Percentiles rank a stretch among this genome's conserved stretches.
These are phyloP conservation scores for Zaprionus ornatus DNA, from an alignment of 1,140 invertebrate genomes.

Conservation along the genomic window DNA sequence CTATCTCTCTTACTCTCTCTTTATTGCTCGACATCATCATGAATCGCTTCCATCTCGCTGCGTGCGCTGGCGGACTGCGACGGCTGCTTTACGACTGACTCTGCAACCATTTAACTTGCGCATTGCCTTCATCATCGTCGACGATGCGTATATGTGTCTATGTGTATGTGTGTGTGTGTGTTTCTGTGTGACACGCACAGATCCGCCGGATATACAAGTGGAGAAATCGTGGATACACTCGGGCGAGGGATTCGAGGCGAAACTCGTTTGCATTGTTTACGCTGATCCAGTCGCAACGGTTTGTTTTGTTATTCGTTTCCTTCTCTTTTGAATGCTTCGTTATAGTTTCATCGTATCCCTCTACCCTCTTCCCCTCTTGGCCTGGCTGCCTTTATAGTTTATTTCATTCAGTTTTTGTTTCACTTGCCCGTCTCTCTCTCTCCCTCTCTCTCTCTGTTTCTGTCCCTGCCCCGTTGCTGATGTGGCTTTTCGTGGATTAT, in stretches of 20 bases:
- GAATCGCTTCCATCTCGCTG: not conserved
- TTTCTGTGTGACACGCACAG: constrained; percentile 59
- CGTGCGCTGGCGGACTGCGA: not conserved
- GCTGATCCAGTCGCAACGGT: constrained; percentile 90
- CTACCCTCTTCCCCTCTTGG: not conserved
- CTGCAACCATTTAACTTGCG: constrained; percentile 27
- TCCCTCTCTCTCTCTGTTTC: not conserved
- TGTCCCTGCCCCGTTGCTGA: constrained; percentile 16
- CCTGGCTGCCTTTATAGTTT: not conserved
- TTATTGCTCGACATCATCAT: not conserved
- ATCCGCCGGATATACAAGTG: constrained; percentile 89
- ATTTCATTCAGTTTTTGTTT: constrained; percentile 40
- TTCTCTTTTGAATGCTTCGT: constrained; percentile 50
- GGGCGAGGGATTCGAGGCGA: constrained; percentile 89
- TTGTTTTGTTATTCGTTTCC: constrained; percentile 84
- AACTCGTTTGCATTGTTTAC: constrained; percentile 89
- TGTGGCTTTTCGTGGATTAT: constrained; percentile 70
- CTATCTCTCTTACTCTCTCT: not conserved
- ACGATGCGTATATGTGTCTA: not conserved
- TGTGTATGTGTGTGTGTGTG: not conserved
- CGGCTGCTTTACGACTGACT: constrained; percentile 17
- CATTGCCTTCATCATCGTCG: constrained; percentile 7
- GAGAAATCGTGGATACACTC: constrained; percentile 90
- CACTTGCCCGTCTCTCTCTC: not conserved
- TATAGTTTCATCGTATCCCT: constrained; percentile 49